Evolutionary conservation across 2,113 vertebrate species (phyloP).

Genomic region (Craseonycteris thonglongyai): DNA sequence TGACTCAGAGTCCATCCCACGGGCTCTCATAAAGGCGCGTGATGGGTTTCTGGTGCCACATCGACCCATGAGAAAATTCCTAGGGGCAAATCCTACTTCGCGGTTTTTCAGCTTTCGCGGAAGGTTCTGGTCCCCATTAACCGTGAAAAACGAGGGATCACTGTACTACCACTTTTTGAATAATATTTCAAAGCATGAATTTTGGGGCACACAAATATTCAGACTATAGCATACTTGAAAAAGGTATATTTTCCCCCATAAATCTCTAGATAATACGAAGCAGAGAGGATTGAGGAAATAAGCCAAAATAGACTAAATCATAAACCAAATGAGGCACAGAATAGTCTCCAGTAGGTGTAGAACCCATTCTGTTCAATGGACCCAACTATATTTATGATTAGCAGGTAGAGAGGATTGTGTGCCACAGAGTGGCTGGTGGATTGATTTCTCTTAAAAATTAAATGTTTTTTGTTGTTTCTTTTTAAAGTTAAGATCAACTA

Average conservation of each 20-base stretch:
- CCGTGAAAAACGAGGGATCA: too few species aligned
- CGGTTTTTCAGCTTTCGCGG: too few species aligned
- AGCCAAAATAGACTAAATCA: not conserved
- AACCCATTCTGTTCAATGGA: not conserved
- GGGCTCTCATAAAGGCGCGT: too few species aligned
- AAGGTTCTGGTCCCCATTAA: too few species aligned
- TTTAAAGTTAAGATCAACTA: not conserved
- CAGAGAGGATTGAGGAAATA: not conserved
- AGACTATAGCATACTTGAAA: not conserved
- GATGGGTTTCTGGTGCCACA: too few species aligned
- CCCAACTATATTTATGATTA: not conserved
- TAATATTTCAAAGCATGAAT: not conserved
- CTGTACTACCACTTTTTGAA: too few species aligned
- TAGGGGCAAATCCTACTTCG: too few species aligned
- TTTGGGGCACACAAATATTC: not conserved
- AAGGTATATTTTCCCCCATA: not conserved
- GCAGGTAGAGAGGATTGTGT: not conserved
- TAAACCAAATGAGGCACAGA: not conserved
- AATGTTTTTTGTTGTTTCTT: too few species aligned
- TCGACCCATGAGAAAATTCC: too few species aligned
- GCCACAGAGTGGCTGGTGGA: not conserved
- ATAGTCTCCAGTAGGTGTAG: not conserved
- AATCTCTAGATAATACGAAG: not conserved
- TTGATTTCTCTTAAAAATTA: too few species aligned
- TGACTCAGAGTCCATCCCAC: too few species aligned